Evolutionary conservation across 1,140 invertebrate species (phyloP).

Genomic region (Saxidomus purpurata): DNA sequence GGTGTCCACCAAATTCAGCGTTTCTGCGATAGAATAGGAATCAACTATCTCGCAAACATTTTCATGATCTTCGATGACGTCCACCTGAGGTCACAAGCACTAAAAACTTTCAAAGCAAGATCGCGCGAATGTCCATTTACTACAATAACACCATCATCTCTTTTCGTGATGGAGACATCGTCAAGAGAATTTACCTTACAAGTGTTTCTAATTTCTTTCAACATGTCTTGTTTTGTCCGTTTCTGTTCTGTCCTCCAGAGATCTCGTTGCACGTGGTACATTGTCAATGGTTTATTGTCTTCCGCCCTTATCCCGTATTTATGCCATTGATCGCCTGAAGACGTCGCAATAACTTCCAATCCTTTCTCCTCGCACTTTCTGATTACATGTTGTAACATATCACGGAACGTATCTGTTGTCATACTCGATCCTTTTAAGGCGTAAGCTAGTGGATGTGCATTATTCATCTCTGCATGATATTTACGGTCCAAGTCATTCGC

Average conservation of each 20-base stretch:
- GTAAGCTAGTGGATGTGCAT: slow-evolving; percentile 34
- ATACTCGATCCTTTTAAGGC: slow-evolving; percentile 30
- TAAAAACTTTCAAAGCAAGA: neutral
- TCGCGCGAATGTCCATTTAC: slow-evolving; percentile 1
- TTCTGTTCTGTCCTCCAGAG: neutral
- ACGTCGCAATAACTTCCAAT: neutral
- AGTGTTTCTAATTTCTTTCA: slow-evolving; percentile 7
- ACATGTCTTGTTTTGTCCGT: neutral
- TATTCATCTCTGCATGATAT: slow-evolving; percentile 1
- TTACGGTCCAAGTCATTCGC: slow-evolving; percentile 17
- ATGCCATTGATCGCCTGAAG: slow-evolving; percentile 1
- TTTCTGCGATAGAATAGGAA: neutral
- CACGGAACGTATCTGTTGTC: neutral
- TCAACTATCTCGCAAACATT: neutral
- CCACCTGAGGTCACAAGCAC: neutral
- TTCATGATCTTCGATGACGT: neutral
- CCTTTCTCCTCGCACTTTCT: slow-evolving; percentile 24
- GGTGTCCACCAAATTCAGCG: neutral
- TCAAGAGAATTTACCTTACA: neutral
- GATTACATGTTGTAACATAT: slow-evolving; percentile 9
- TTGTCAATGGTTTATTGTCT: neutral
- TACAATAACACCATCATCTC: neutral
- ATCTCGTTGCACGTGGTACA: slow-evolving; percentile 11
- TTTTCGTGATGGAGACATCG: neutral
- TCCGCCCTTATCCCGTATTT: neutral